Percentiles rank a stretch among this genome's conserved stretches.
These are phyloP conservation scores for Hedychridium roseum DNA, from an alignment of 2,888 invertebrate species.

Conservation along the genomic window DNA sequence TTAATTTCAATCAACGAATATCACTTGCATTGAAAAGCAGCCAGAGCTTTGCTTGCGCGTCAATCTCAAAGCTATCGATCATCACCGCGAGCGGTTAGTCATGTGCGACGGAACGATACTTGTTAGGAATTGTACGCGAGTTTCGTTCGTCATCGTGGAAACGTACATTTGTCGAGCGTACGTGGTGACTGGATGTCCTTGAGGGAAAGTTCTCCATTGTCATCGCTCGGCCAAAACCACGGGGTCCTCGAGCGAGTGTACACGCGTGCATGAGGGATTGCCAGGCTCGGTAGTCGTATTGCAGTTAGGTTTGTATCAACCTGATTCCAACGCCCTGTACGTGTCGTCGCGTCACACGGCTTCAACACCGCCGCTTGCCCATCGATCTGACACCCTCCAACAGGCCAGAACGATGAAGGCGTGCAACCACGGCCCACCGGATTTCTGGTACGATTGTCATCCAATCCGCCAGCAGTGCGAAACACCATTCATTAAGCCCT, in stretches of 20 bases:
- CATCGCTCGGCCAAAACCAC: no score
- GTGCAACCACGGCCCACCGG: conserved; percentile 27
- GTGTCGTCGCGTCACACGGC: conserved; percentile 34
- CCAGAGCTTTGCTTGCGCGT: no score
- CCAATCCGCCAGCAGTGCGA: conserved; percentile 8
- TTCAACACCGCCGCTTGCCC: conserved; percentile 30
- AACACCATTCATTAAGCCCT: conserved; percentile 14
- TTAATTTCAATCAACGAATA: no score
- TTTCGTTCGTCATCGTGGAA: no score
- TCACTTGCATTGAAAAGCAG: no score
- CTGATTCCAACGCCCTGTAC: conserved; percentile 29
- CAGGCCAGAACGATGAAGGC: conserved; percentile 28
- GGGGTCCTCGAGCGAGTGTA: conserved; percentile 12
- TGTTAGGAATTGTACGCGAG: no score
- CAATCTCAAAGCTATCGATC: no score
- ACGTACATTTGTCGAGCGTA: no score
- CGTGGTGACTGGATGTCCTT: no score
- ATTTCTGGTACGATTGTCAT: conserved; percentile 18
- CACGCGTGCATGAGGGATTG: conserved; percentile 12
- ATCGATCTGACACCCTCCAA: conserved; percentile 30
- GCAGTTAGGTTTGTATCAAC: conserved; percentile 30
- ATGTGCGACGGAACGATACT: no score
- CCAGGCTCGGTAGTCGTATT: conserved; percentile 15
- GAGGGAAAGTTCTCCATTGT: no score
- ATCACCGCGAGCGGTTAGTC: no score